Base-by-base conservation (phyloP, 2,113 vertebrate species). In the Condylura cristata region DNA sequence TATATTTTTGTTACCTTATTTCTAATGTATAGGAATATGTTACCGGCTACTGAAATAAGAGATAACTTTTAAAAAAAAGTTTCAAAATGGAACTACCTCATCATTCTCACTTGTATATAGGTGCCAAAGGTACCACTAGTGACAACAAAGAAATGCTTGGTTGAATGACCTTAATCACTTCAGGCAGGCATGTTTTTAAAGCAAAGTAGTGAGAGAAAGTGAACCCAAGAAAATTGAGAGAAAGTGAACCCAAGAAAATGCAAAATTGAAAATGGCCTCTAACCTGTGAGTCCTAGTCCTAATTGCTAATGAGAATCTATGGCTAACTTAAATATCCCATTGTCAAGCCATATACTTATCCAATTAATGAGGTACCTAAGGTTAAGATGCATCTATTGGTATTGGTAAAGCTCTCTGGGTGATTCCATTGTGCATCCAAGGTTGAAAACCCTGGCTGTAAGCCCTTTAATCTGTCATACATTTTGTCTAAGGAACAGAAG, bases 41-140 rank as follows among this genome's bases (percentile, higher is more conserved):
- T 94, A 39, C n/a, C 71, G 13, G 17, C 32, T 88, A 70, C 37
- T 74, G 16, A 89, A 80, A 94, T 80, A 58, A 93, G 87, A 83
- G 30, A 46, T 76, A 71, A 71, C 13, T 71, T 70, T 79, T 20
- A 86, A 28, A 46, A 78, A 83, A n/a, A 17, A 58, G 9, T 72
- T 81, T 70, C 32, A 91, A 86, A 89, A 48, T 90, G 74, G 89
- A 75, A 1, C 37, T 24, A 65, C 58, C 44, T 58, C 61, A 32
- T 82, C 22, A 30, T 82, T 5, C 6, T 68, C 60, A 70, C 6
- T 68, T 75, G 20, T 65, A 48, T 60, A 22, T 30, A 7, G 86
- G 14, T 86, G 20, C 18, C 39, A 89, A 7, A 71, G 8, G 5
- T 89, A 28, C 32, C 34, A 20, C 39, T 63, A 17, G 20, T 75